Percentiles rank a stretch among this genome's conserved stretches.
phyloP scores from a whole-genome alignment of 2,797 vertebrate species.

The Anisognathus igniventris region DNA sequence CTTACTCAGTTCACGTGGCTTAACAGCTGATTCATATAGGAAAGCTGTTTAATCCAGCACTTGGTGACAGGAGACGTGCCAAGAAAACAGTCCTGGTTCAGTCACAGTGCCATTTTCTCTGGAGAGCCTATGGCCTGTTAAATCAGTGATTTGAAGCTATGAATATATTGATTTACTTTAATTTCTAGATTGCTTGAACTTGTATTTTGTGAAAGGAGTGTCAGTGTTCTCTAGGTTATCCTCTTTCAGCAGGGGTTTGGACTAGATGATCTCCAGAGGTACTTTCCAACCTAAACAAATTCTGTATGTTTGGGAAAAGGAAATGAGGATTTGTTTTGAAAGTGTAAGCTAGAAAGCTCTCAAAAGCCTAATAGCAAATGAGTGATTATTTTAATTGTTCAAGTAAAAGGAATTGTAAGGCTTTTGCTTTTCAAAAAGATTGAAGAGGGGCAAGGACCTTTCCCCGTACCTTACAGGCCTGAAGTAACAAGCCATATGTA shows the following conservation, averaged over 20 bases:
- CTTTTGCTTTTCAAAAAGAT: neutral
- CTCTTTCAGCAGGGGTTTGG: neutral
- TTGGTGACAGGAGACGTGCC: conserved; percentile 32
- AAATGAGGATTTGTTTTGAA: neutral
- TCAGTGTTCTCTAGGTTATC: neutral
- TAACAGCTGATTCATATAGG: conserved; percentile 46
- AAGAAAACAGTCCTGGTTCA: conserved; percentile 15
- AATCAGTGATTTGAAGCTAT: neutral
- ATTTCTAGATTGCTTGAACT: neutral
- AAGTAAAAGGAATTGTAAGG: neutral
- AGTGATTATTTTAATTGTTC: neutral
- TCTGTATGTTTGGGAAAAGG: neutral
- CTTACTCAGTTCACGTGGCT: conserved; percentile 42
- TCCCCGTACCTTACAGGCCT: neutral
- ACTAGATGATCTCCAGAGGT: neutral
- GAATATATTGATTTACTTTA: neutral
- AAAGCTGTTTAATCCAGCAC: conserved; percentile 44
- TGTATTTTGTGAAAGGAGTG: neutral
- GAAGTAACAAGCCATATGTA: neutral
- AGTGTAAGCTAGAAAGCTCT: neutral
- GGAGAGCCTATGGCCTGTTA: neutral
- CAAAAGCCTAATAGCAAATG: neutral
- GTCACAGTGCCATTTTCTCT: neutral
- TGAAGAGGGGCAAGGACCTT: neutral
- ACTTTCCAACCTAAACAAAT: neutral